Evolutionary conservation across 2,797 vertebrate genomes (phyloP), one percentile per base, ranked within the genome.

Genomic region (Brotula barbata): DNA sequence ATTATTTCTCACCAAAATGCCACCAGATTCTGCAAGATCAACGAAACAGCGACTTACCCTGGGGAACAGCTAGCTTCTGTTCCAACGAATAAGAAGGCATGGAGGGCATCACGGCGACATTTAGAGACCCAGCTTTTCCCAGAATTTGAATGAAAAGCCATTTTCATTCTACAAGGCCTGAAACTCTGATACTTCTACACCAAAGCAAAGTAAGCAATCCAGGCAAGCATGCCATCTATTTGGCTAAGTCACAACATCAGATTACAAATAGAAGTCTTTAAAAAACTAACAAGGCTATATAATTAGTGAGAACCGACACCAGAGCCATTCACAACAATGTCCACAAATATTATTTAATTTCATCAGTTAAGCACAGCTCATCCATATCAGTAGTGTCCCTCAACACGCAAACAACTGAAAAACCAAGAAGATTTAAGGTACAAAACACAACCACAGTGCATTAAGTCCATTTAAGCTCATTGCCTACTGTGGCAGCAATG

Each of bases 1-100:
- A 83, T 87, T 67, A 85, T 69, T 68, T 64, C 42, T 62, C 44
- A 73, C 59, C 59, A 82, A 85, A 91, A 89, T 83, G 82, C 67
- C 78, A 74, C 25, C 46, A 50, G 52, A 71, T 73, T 86, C 68
- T 63, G 72, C 60, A 64, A 68, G 68, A 74, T 81, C 71, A 64
- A 73, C 55, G 52, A 62, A 76, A 80, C 63, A 19, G 40, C 11
- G 22, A 2, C 11, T 14, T 31, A 28, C 47, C 64, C 54, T 16
- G 12, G 64, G 68, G 78, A 80, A 59, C 3, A 3, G 10, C 42
- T 48, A 6, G 3, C 58, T 19, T 46, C 19, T 28, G 21, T 45
- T 70, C 21, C 2, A 0, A 39, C n/a, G 55, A 39, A 52, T 25
- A 25, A 53, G 50, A 45, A 47, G 55, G 19, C 43, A 49, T 11